phyloP scores from a whole-genome alignment of 35 echinoderm and acorn worm species.

The Apostichopus californicus region DNA sequence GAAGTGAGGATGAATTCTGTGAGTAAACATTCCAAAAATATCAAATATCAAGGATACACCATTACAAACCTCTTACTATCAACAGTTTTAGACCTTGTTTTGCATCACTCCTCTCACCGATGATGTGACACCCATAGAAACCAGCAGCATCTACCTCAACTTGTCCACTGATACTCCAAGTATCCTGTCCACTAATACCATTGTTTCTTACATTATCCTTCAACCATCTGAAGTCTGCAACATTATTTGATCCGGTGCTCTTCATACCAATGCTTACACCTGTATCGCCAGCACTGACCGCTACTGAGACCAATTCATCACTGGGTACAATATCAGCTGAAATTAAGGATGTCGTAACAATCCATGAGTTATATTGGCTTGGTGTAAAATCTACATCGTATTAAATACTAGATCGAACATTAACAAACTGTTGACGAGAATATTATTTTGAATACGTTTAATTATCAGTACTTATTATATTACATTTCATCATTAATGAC shows the following conservation, averaged over 20 bases:
- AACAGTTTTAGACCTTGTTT: no score
- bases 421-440: no score
- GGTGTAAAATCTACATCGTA: no score
- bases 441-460: no score
- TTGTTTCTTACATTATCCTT: not conserved
- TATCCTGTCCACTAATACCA: not conserved
- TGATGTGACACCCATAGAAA: not conserved
- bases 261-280: not conserved
- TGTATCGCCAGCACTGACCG: not conserved
- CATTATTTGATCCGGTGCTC: not conserved
- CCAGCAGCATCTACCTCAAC: not conserved
- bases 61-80: no score
- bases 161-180: not conserved
- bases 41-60: no score
- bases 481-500: no score
- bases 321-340: conserved; percentile 10
- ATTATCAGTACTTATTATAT: no score
- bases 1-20: no score
- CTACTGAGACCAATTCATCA: conserved; percentile 12
- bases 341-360: not conserved
- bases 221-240: not conserved
- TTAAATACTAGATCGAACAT: no score
- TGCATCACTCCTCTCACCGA: not conserved
- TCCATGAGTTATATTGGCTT: no score
- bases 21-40: no score